A percentile compares a stretch with the other conserved stretches of the same genome.
These are phyloP conservation scores for Panagrolaimus sp. DNA, from an alignment of 1,140 invertebrate species.

Conservation along the genomic window DNA sequence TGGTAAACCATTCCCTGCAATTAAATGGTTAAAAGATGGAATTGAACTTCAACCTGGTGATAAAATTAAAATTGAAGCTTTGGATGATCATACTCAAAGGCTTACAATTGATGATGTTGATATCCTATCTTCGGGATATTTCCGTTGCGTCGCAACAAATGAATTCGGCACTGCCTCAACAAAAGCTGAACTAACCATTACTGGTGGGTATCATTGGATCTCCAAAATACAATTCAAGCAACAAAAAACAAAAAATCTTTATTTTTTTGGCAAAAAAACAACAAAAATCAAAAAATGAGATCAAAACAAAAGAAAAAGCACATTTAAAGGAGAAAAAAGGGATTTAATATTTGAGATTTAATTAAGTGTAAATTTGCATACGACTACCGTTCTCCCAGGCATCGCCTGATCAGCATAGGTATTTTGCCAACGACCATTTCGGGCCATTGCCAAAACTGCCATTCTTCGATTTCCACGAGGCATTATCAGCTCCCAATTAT, in stretches of 20 bases:
- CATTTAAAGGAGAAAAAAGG: no score
- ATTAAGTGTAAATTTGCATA: conserved; percentile 39
- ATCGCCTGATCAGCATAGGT: conserved; percentile 39
- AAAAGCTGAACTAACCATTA: conserved; percentile 53
- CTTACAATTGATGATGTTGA: conserved; percentile 52
- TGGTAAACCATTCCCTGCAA: conserved; percentile 55
- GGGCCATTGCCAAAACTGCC: conserved; percentile 44
- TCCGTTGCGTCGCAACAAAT: conserved; percentile 57
- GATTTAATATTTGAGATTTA: not conserved
- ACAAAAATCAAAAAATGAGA: no score
- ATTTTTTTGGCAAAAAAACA: no score
- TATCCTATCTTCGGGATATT: conserved; percentile 51
- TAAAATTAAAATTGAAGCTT: conserved; percentile 49
- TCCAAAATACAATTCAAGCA: no score
- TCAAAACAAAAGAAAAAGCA: no score
- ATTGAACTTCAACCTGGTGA: conserved; percentile 48
- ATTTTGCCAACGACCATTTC: conserved; percentile 42
- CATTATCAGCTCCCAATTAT: conserved; percentile 39
- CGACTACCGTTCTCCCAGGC: conserved; percentile 32
- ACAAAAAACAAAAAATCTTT: no score
- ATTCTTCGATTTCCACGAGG: conserved; percentile 30
- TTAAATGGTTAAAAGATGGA: conserved; percentile 58
- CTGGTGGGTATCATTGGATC: conserved; percentile 34
- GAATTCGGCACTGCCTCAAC: conserved; percentile 57
- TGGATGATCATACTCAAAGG: conserved; percentile 51